Conservation (phyloP, 2,888 invertebrate species). For the Apotomis betuletana region DNA sequence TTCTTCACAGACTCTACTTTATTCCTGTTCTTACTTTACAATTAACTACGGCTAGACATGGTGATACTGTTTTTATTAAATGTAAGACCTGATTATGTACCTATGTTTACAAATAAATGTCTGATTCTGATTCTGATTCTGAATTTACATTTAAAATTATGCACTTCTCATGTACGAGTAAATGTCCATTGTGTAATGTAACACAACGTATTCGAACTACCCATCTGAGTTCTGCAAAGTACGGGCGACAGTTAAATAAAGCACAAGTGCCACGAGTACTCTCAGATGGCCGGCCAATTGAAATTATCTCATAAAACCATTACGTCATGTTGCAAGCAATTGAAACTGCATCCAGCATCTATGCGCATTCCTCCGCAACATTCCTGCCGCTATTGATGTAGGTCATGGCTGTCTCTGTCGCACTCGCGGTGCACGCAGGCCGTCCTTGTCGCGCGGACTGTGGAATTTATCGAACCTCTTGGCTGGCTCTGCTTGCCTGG, state of each 20-base stretch:
- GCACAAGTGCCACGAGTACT: slow-evolving; percentile 13
- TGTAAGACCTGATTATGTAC: too few relatives aligned
- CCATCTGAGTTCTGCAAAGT: neutral
- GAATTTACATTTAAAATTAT: too few relatives aligned
- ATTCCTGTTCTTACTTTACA: too few relatives aligned
- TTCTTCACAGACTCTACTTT: too few relatives aligned
- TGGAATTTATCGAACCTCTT: slow-evolving; percentile 31
- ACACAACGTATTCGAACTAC: neutral
- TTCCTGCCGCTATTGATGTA: slow-evolving; percentile 29
- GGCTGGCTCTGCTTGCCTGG: slow-evolving; percentile 18
- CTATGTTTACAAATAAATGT: too few relatives aligned
- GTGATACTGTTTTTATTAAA: too few relatives aligned
- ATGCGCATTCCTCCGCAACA: slow-evolving; percentile 30
- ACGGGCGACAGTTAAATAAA: neutral
- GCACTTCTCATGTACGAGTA: too few relatives aligned
- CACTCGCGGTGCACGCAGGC: neutral
- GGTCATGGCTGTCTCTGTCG: slow-evolving; percentile 31
- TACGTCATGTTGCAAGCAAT: slow-evolving; percentile 27
- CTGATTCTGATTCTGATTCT: too few relatives aligned
- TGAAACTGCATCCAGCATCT: slow-evolving; percentile 24
- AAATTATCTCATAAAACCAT: slow-evolving; percentile 32
- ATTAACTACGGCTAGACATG: too few relatives aligned
- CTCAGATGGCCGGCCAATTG: slow-evolving; percentile 10
- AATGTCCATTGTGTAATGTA: too few relatives aligned
- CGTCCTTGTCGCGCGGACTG: slow-evolving; percentile 16